Evolutionary conservation across 2,113 vertebrate genomes (phyloP), one percentile per base, ranked within the genome.

Genomic region (Anas platyrhynchos): DNA sequence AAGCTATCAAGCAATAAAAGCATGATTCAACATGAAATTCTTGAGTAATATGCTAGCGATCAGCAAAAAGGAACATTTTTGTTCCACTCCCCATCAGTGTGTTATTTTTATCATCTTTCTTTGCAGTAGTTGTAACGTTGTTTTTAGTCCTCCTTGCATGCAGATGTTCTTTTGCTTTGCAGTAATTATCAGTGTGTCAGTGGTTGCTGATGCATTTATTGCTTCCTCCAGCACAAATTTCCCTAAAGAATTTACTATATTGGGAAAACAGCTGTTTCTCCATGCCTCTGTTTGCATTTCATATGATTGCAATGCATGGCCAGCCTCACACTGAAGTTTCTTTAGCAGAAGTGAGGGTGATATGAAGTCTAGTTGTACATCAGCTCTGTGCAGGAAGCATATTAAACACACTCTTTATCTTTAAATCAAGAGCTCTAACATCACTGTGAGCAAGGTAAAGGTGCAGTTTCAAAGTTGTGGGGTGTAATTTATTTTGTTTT

Each of bases 261-360:
- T 86, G 93, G 88, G 95, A 86, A 95, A 91, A 94, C 93, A 97
- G 88, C 83, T 97, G 95, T 88, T 96, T 94, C 43, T 83, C 48
- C 3, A 0, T 83, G 69, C 29, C 25, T 88, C 56, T 91, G 58
- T 91, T 89, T 95, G 73, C 73, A 72, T 86, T 96, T 96, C 83
- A 61, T 81, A 36, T 83, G 9, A 86, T 78, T 93, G 63, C 79
- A 79, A 50, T 72, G 56, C 52, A 29, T 68, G 48, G 38, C 56
- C 41, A 83, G 73, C 44, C 85, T 78, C 61, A 77, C 32, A 14
- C 11, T 68, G 1, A 81, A 86, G 29, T 86, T 91, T 78, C 26
- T 81, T 83, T 41, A 72, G 52, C 43, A 63, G 32, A 48, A 58
- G 20, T 44, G 67, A 34, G 44, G 69, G 17, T 72, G 81, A 23